These are phyloP conservation scores for Rosalia funebris DNA, from an alignment of 2,888 invertebrate genomes.

Conservation along the genomic window DNA sequence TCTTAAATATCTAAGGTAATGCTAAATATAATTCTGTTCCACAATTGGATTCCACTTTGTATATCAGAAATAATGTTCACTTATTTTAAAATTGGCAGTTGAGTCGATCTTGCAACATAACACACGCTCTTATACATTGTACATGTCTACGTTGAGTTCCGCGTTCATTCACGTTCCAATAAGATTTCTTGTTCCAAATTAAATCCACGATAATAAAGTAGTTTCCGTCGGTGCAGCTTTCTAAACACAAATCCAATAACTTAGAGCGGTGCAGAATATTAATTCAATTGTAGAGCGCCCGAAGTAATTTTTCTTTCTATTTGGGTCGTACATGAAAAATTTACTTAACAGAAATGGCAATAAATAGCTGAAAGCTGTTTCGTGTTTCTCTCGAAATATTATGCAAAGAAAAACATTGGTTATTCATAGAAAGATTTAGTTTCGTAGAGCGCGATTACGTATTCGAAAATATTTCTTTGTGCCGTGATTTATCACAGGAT, in stretches of 20 bases:
- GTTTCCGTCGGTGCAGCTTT: not conserved
- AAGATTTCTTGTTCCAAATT: too few relatives aligned
- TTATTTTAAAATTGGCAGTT: too few relatives aligned
- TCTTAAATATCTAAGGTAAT: too few relatives aligned
- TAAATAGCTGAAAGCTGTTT: slow-evolving; percentile 25
- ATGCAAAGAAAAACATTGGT: slow-evolving; percentile 27
- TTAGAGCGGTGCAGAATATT: not conserved
- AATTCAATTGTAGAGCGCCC: slow-evolving; percentile 5
- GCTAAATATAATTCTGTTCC: too few relatives aligned
- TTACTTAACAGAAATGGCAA: slow-evolving; percentile 13
- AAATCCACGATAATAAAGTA: not conserved
- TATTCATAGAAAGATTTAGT: slow-evolving; percentile 33
- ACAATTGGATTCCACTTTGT: too few relatives aligned
- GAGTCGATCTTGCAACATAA: too few relatives aligned
- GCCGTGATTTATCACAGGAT: slow-evolving; percentile 37
- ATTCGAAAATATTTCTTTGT: slow-evolving; percentile 27
- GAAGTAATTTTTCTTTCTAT: slow-evolving; percentile 12
- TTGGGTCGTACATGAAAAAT: slow-evolving; percentile 30
- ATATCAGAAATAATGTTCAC: too few relatives aligned
- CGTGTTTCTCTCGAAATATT: slow-evolving; percentile 16
- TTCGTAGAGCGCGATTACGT: slow-evolving; percentile 25
- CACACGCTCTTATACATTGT: too few relatives aligned
- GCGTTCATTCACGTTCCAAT: too few relatives aligned
- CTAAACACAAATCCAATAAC: slow-evolving; percentile 6
- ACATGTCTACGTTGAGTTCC: too few relatives aligned